Base-by-base conservation (phyloP, 92 coral and sea anemone species). In the Nematostella vectensis region DNA sequence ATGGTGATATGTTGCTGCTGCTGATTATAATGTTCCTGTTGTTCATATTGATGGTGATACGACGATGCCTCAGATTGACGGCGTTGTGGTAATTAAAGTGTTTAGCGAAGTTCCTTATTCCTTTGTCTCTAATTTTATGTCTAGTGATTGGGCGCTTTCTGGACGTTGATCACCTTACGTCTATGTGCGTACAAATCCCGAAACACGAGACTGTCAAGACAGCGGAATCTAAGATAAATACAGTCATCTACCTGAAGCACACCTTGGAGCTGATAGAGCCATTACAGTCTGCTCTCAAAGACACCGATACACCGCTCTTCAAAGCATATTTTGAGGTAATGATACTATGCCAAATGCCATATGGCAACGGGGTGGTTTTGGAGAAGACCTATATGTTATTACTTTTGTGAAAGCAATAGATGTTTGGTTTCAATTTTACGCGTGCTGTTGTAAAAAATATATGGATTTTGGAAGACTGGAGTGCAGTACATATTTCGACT, bases 151-250 rank as follows among this genome's bases (percentile, higher is more conserved):
- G 85, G 4, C 79, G 91, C 27, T 86, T 93, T 58, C 65, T 87
- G 71, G 99, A 93, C 56, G 79, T 93, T 48, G 99, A 93, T 28
- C 99, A 93, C 72, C 57, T 93, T 30, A 87, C 96, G 11, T 78
- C 99, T 37, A 73, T 93, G 91, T 93, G 96, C 45, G 83, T 86
- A 26, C 96, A 93, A 62, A 81, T 93, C 37, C 99, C 99, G 24
- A 93, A 93, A 67, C 80, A 82, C 49, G 99, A 93, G 36, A 86
- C 96, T 16, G 77, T 93, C 9, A 93, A 93, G 61, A 93, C 99
- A 0, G 96, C 99, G n/a, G 99, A 93, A 33, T 78, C 96, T 24
- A 93, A 93, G 66, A 93, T 93, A 52, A 53, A 93, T 8, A 88
- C 93, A 11, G 84, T 85, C 16, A 93, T 93, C 29, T 78, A 77